These are phyloP conservation scores for Lithophane semibrunnea DNA, from an alignment of 2,888 invertebrate genomes.

Conservation along the genomic window DNA sequence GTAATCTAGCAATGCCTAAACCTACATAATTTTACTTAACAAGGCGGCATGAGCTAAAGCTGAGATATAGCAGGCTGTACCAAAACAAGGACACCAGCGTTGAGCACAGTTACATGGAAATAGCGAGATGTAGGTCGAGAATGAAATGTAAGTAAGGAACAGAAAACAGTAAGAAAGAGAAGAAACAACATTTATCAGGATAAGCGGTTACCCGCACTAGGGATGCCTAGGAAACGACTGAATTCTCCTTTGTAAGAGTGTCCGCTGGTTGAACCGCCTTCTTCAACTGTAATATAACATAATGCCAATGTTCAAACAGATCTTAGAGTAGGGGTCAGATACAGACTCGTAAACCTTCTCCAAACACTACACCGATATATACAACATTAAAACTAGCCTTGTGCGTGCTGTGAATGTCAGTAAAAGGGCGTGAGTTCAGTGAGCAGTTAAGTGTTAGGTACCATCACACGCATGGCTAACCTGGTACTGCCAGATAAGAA, in stretches of 20 bases:
- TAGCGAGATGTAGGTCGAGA: conserved; percentile 52
- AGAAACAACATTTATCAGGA: conserved; percentile 80
- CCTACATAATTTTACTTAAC: not conserved
- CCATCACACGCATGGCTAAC: conserved; percentile 83
- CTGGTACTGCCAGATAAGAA: conserved; percentile 92
- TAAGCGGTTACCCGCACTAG: conserved; percentile 91
- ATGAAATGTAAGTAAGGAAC: conserved; percentile 67
- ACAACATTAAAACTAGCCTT: conserved; percentile 77
- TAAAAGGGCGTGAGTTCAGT: conserved; percentile 81
- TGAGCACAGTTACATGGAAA: conserved; percentile 54
- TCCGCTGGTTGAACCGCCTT: conserved; percentile 86
- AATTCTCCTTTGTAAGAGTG: conserved; percentile 88
- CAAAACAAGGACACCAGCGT: conserved; percentile 50
- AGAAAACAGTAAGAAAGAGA: conserved; percentile 66
- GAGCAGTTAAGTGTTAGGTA: conserved; percentile 74
- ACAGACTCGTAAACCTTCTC: conserved; percentile 47
- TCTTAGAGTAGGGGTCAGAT: conserved; percentile 49
- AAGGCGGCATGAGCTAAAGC: conserved; percentile 44
- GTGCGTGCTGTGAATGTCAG: conserved; percentile 79
- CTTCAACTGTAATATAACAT: conserved; percentile 89
- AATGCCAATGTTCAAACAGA: conserved; percentile 76
- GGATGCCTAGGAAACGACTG: conserved; percentile 93
- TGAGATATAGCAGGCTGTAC: conserved; percentile 51
- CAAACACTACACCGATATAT: conserved; percentile 66
- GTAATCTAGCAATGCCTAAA: conserved; percentile 14